Evolutionary conservation across 2,888 invertebrate species (phyloP).

Genomic region (Entomobrya proxima): DNA sequence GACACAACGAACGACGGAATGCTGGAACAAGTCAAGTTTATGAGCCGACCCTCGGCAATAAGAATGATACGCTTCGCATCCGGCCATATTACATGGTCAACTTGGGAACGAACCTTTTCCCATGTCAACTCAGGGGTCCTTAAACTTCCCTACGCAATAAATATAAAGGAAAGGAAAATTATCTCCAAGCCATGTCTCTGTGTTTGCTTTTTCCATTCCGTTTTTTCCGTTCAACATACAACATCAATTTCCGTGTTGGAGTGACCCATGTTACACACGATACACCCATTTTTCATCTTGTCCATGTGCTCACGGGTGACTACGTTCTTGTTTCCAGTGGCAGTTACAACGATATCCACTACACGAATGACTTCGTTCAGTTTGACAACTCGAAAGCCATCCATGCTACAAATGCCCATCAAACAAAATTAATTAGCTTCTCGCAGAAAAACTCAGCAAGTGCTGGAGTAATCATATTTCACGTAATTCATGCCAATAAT

Average conservation of each 20-base stretch:
- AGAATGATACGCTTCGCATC: constrained; percentile 96
- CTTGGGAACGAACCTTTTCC: constrained; percentile 98
- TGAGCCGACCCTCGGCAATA: constrained; percentile 95
- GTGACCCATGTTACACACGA: constrained; percentile 98
- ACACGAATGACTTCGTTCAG: constrained; percentile 93
- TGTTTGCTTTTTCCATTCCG: background rate
- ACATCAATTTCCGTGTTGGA: constrained; percentile 98
- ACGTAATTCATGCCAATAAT: background rate
- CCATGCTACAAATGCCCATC: constrained; percentile 84
- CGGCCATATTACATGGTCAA: constrained; percentile 99
- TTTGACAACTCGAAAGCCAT: constrained; percentile 96
- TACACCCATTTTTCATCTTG: constrained; percentile 96
- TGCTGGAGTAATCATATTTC: background rate
- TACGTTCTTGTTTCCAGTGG: constrained; percentile 97
- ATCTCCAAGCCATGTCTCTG: background rate
- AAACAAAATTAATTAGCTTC: background rate
- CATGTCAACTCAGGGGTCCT: constrained; percentile 96
- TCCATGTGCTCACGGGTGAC: constrained; percentile 97
- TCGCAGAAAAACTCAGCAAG: background rate
- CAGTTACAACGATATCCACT: constrained; percentile 97
- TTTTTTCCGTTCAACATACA: constrained; percentile 78
- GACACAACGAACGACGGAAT: constrained; percentile 98
- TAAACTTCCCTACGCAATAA: constrained; percentile 84
- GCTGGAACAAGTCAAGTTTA: constrained; percentile 97
- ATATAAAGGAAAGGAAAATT: background rate